Evolutionary conservation across 1,140 invertebrate species (phyloP), one percentile per base, ranked within the genome.

Genomic region (Lepidurus packardi): DNA sequence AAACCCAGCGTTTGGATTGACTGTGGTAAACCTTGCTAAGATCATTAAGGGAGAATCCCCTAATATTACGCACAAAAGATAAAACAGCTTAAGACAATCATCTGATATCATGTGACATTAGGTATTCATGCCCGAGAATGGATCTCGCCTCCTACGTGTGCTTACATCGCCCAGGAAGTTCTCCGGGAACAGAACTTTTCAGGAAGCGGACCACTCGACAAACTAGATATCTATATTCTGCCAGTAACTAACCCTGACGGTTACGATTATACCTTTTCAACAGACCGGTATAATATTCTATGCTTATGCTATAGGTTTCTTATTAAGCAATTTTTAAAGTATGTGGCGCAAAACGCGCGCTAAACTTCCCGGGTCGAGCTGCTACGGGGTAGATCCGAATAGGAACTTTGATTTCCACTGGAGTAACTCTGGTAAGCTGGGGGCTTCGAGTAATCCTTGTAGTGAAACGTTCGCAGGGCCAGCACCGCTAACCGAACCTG

Each of bases 401-500:
- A 87, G 92, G 44, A 93, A 93, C 82, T 93, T 90, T 89, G 88
- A 84, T 42, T 91, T 89, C 83, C 89, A 90, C 80, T 93, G 91
- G 90, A 89, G 87, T 6, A 24, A 34, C 13, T 21, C 16, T 42
- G n/a, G 8, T 76, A n/a, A 24, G n/a, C 79, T 82, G n/a, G 87
- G 88, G 9, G 85, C 86, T 8, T 87, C 85, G 73, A 83, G 79
- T 3, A 84, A 86, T 80, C 90, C 91, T 0, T 97, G 95, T 82
- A 88, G 89, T 41, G 92, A 96, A 44, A 92, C 90, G 77, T 97
- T 90, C 82, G 89, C 90, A 0, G 95, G 95, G 0, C 86, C 90
- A 0, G 77, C 80, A 6, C 83, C 93, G 0, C 94, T 95, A 82
- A 95, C 94, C 0, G 94, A 97, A 84, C 91, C 91, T 0, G 95